phyloP scores from a whole-genome alignment of 2,888 invertebrate species.

The Thymelicus sylvestris region DNA sequence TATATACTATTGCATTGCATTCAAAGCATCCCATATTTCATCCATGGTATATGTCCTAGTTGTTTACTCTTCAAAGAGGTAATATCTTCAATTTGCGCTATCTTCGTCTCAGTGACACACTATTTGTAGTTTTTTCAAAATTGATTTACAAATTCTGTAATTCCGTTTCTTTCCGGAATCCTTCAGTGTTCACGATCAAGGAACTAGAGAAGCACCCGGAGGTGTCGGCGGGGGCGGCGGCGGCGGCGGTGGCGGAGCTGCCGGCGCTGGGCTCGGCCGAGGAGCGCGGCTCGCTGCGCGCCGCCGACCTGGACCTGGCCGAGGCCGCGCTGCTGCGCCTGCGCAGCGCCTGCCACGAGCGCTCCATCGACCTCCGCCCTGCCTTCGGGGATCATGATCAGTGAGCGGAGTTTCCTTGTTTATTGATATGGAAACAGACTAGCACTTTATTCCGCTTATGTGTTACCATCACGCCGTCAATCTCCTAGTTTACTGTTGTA shows the following conservation, averaged over 20 bases:
- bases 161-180: neutral
- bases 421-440: too few relatives aligned
- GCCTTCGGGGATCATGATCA: slow-evolving; percentile 89
- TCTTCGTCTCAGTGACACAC: too few relatives aligned
- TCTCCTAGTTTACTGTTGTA: too few relatives aligned
- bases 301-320: slow-evolving; percentile 76
- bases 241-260: slow-evolving; percentile 79
- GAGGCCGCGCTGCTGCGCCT: slow-evolving; percentile 87
- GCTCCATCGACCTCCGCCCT: slow-evolving; percentile 87
- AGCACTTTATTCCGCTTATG: too few relatives aligned
- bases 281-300: slow-evolving; percentile 52
- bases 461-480: too few relatives aligned
- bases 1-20: too few relatives aligned
- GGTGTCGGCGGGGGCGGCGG: slow-evolving; percentile 58
- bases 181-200: slow-evolving; percentile 86
- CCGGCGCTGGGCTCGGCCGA: slow-evolving; percentile 67
- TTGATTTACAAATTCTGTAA: too few relatives aligned
- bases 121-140: too few relatives aligned
- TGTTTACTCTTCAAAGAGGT: too few relatives aligned
- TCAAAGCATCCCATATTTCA: too few relatives aligned
- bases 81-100: too few relatives aligned
- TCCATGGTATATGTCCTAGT: too few relatives aligned
- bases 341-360: slow-evolving; percentile 85
- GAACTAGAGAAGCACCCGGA: slow-evolving; percentile 89
- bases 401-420: slow-evolving; percentile 62